Conservation (phyloP, 2,888 invertebrate species). For the Napeogenes sylphis region DNA sequence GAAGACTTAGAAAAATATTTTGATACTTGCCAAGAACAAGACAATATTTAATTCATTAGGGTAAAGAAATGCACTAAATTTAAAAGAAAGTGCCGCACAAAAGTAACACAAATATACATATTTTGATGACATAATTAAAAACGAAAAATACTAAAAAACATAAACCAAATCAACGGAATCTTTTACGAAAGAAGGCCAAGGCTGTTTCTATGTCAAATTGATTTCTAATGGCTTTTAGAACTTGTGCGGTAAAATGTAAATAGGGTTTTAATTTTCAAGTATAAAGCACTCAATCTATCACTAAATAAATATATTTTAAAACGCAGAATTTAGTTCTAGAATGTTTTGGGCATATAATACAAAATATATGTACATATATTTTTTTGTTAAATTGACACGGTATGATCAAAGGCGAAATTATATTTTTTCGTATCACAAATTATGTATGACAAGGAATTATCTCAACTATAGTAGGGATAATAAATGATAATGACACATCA, state of each 20-base stretch:
- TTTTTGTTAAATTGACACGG: too few relatives aligned
- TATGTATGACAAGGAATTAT: neutral
- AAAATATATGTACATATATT: too few relatives aligned
- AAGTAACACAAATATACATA: too few relatives aligned
- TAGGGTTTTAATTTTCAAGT: neutral
- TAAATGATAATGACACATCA: too few relatives aligned
- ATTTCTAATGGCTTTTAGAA: slow-evolving; percentile 14
- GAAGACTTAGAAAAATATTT: too few relatives aligned
- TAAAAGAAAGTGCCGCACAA: too few relatives aligned
- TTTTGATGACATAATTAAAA: neutral
- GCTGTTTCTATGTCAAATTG: slow-evolving; percentile 21
- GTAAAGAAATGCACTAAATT: too few relatives aligned
- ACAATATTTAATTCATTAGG: too few relatives aligned
- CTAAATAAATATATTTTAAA: neutral
- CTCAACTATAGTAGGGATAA: too few relatives aligned
- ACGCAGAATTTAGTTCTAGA: too few relatives aligned
- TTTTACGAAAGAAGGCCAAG: slow-evolving; percentile 26
- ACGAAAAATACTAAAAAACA: slow-evolving; percentile 2
- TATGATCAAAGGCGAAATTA: neutral
- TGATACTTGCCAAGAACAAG: too few relatives aligned
- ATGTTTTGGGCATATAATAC: too few relatives aligned
- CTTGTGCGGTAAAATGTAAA: slow-evolving; percentile 8
- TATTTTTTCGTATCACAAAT: neutral
- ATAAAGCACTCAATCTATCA: neutral
- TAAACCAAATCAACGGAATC: slow-evolving; percentile 25